Evolutionary conservation across 2,888 invertebrate species (phyloP), one percentile per base, ranked within the genome.

Genomic region (Macaria liturata): DNA sequence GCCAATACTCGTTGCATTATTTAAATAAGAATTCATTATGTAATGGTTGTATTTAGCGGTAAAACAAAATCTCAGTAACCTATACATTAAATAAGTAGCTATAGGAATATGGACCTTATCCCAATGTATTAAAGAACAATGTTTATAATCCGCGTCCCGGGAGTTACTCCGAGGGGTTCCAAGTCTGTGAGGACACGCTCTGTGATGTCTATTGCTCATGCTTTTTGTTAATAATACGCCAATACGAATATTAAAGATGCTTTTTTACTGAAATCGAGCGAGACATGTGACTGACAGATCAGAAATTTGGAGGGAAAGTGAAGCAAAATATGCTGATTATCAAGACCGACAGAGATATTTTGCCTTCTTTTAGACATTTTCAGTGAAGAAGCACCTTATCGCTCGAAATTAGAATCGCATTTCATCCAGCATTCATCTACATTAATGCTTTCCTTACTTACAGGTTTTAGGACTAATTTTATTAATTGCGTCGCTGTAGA

Each of bases 151-250:
- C 70, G 72, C 77, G 74, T 76, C 77, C 72, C 72, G 64, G 20
- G 20, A 20, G 20, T 20, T 20, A 1, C 1, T 20, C 68, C 72
- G 70, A 61, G 81, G 84, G 85, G 82, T 80, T 50, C 20, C 46
- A 75, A 84, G 86, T 85, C 85, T 86, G 83, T 83, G 86, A 85
- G 72, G 74, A 86, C 80, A 75, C 71, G 80, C 80, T 76, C 71
- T 83, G 86, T 85, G 86, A 84, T 78, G 85, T 84, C 75, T 75
- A 71, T 64, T 74, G 70, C 68, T 69, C 72, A 75, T 72, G 81
- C 81, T 82, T 81, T 64, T 3, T 73, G 79, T 78, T 74, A 78
- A 78, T 81, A 81, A 81, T 74, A 59, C 66, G 51, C 58, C 42
- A 4, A n/a, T 20, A 42, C 9, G 8, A 1, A 7, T 7, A 6